Evolutionary conservation across 2,888 invertebrate genomes (phyloP).

Genomic region (Zygothrica quintamaculata): DNA sequence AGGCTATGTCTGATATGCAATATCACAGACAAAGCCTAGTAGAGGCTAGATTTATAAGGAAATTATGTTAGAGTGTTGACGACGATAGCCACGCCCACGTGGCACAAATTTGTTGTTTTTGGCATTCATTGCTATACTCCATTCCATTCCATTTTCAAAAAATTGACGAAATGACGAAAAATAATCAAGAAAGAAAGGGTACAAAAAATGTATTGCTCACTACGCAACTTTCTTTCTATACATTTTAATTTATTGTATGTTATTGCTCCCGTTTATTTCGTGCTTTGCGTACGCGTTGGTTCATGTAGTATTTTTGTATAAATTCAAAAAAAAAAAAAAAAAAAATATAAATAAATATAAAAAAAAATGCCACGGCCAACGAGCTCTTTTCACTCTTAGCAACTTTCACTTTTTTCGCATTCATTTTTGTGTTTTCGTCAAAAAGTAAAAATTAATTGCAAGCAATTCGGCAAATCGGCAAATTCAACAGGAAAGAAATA

Average conservation of each 20-base stretch:
- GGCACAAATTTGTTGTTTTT: background rate
- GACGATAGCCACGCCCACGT: constrained; percentile 26
- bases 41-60: constrained; percentile 86
- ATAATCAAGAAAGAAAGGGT: constrained; percentile 22
- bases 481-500: constrained; percentile 34
- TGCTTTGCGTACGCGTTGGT: constrained; percentile 57
- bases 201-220: constrained; percentile 6
- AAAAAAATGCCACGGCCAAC: constrained; percentile 56
- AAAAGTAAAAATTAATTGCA: constrained; percentile 69
- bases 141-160: no score
- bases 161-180: background rate
- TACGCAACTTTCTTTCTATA: constrained; percentile 67
- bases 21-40: constrained; percentile 87
- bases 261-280: constrained; percentile 55
- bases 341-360: background rate
- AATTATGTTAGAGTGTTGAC: constrained; percentile 16
- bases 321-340: constrained; percentile 13
- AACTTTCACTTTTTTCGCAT: constrained; percentile 73
- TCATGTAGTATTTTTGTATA: constrained; percentile 42
- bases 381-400: constrained; percentile 56
- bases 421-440: constrained; percentile 50
- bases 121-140: background rate
- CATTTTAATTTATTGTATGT: constrained; percentile 67
- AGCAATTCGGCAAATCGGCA: constrained; percentile 43
- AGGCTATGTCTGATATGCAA: constrained; percentile 86